Conservation (phyloP, 2,888 invertebrate species). For the Rutpela maculata region DNA sequence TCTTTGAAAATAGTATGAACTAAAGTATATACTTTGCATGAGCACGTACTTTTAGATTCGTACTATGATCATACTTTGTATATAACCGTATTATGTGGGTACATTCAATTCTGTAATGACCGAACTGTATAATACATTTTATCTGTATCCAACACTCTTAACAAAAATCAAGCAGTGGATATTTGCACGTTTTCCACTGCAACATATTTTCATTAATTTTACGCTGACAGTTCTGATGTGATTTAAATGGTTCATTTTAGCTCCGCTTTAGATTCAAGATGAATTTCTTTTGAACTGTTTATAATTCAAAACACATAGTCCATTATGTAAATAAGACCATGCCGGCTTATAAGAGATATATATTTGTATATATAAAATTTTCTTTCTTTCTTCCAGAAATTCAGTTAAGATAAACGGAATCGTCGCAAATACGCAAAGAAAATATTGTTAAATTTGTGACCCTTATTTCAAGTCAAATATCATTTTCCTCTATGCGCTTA, state of each 20-base stretch:
- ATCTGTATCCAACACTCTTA: not conserved
- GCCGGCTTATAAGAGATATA: not conserved
- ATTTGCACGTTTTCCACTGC: not conserved
- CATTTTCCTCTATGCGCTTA: too few relatives aligned
- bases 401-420: not conserved
- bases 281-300: slow-evolving; percentile 11
- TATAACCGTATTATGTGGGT: too few relatives aligned
- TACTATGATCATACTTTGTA: too few relatives aligned
- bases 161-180: not conserved
- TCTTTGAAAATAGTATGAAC: too few relatives aligned
- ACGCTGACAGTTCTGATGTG: slow-evolving; percentile 4
- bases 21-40: too few relatives aligned
- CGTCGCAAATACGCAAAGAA: not conserved
- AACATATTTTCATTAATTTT: not conserved
- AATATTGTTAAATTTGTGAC: not conserved
- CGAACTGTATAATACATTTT: not conserved
- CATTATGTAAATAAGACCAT: slow-evolving; percentile 17
- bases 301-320: slow-evolving; percentile 25
- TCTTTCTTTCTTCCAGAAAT: not conserved
- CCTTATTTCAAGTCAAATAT: not conserved
- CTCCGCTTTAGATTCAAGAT: slow-evolving; percentile 7
- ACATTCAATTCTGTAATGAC: too few relatives aligned
- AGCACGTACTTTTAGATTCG: too few relatives aligned
- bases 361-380: slow-evolving; percentile 3
- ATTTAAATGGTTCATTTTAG: slow-evolving; percentile 3